Base-by-base conservation (phyloP, 2,888 invertebrate genomes). In the Meandrusa payeni region DNA sequence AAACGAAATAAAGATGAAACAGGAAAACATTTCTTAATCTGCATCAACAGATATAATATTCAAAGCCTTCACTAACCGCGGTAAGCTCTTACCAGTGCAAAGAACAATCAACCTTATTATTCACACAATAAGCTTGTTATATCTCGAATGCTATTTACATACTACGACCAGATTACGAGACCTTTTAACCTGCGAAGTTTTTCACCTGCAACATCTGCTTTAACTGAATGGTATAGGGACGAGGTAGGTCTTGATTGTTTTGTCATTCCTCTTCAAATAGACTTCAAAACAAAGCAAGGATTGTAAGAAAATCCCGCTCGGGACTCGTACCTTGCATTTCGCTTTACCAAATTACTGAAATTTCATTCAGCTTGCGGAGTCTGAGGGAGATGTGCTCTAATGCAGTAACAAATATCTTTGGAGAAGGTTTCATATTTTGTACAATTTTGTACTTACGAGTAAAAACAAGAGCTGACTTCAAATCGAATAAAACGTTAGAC, bases 341-440 rank as follows among this genome's bases (percentile, higher is more conserved):
- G 82, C 81, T 85, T 79, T 78, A 79, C 80, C 69, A 82, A 85
- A 86, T 86, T 85, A 85, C 83, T 80, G 79, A 76, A 85, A 83
- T 82, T 83, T 86, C 83, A 78, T 85, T 83, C 83, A 74, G 79
- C 76, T 76, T 81, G 76, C 71, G 77, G 81, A 77, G 76, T 73
- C 64, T 47, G 61, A 57, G 67, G 61, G 64, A 58, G 69, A 57
- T 63, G 59, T 46, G 31, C 36, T 12, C 22, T 33, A 54, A 56
- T 47, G 42, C 46, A 32, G 5, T 41, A 50, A 42, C 9, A 31
- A 29, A 46, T 20, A 5, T 9, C n/a, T 27, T 15, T 26, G 36
- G 32, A 44, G 32, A 15, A 13, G 44, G 32, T 17, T 26, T 37
- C n/a, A n/a, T n/a, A n/a, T n/a, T n/a, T n/a, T n/a, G n/a, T n/a